phyloP scores from a whole-genome alignment of 1,140 invertebrate species.

The Sipha flava region DNA sequence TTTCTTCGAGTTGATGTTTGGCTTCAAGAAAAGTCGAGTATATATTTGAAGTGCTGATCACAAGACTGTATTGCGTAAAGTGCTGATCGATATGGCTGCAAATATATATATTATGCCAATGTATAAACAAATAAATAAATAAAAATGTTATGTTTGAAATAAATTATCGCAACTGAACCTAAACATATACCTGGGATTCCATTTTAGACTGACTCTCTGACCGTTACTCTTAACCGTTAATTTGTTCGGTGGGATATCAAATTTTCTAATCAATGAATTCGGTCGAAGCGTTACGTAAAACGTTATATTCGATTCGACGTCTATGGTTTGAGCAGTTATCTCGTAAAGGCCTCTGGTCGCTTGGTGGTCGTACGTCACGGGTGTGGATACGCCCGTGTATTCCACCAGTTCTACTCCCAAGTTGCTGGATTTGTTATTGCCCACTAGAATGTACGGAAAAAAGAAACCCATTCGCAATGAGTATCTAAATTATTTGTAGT shows the following conservation, averaged over 20 bases:
- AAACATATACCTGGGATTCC: slow-evolving; percentile 20
- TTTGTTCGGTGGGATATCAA: neutral
- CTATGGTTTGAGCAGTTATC: neutral
- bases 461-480: neutral
- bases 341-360: neutral
- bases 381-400: neutral
- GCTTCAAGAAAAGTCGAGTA: neutral
- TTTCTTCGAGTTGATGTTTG: neutral
- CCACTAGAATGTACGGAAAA: neutral
- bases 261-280: neutral
- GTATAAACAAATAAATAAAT: too few species aligned
- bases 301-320: neutral
- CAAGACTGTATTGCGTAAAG: neutral
- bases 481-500: too few species aligned
- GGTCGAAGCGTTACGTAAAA: neutral
- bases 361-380: neutral
- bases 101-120: neutral
- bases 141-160: too few species aligned
- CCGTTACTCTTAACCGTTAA: neutral
- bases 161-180: too few species aligned
- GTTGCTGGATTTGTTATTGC: neutral
- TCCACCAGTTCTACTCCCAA: neutral
- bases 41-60: slow-evolving; percentile 17
- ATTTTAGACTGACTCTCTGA: neutral
- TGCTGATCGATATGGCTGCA: neutral